phyloP scores from a whole-genome alignment of 2,797 vertebrate species.

The Falco cherrug region DNA sequence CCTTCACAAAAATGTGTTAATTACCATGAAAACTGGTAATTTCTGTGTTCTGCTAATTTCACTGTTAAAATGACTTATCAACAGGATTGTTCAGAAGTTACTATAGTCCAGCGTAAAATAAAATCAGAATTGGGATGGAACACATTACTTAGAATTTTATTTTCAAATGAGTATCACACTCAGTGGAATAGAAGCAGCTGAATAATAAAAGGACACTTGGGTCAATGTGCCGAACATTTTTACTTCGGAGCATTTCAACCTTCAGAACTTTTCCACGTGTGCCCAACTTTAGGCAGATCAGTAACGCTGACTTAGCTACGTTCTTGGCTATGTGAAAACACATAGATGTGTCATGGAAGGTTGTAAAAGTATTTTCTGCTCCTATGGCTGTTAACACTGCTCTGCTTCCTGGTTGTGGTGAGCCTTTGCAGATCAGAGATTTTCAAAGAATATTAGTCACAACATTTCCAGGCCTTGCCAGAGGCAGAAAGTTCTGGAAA shows the following conservation, averaged over 20 bases:
- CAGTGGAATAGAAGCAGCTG: neutral
- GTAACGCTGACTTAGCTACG: neutral
- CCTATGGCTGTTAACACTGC: neutral
- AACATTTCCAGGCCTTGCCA: neutral
- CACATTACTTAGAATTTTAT: neutral
- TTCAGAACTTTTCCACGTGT: neutral
- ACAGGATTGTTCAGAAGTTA: neutral
- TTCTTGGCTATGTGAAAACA: neutral
- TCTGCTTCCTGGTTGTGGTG: neutral
- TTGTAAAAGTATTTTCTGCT: neutral
- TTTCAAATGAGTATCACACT: neutral
- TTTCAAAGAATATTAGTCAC: neutral
- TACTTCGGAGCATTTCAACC: neutral
- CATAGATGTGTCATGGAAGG: neutral
- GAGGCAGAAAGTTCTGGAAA: conserved; percentile 5
- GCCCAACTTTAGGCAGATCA: neutral
- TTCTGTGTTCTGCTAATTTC: neutral
- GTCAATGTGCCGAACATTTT: neutral
- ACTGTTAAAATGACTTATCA: neutral
- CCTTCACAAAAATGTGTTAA: neutral
- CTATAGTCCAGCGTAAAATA: neutral
- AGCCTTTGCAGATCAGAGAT: neutral
- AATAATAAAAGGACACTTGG: neutral
- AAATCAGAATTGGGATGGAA: neutral
- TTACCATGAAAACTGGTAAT: neutral